Evolutionary conservation across 2,113 vertebrate genomes (phyloP).

Genomic region (Vulpes lagopus): DNA sequence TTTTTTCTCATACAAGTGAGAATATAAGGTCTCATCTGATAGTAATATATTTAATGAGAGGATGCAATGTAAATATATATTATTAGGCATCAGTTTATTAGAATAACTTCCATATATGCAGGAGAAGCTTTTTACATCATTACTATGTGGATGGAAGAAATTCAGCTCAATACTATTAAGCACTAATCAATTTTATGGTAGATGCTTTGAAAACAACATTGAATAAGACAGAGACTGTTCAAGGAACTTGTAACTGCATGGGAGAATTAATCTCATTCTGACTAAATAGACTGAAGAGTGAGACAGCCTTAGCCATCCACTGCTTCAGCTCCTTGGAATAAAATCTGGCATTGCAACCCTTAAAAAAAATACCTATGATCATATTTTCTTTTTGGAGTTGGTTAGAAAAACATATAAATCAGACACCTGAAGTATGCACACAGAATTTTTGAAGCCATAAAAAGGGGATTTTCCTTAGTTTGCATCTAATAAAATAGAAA

Average conservation of each 20-base stretch:
- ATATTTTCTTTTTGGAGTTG: slow-evolving; percentile 75
- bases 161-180: slow-evolving; percentile 11
- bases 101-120: not conserved
- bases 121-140: not conserved
- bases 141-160: not conserved
- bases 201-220: not conserved
- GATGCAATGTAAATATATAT: not conserved
- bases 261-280: not conserved
- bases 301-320: not conserved
- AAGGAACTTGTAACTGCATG: not conserved
- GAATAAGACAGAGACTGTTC: not conserved
- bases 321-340: slow-evolving; percentile 61
- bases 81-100: slow-evolving; percentile 13
- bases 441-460: slow-evolving; percentile 67
- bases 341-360: slow-evolving; percentile 51
- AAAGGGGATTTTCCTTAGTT: slow-evolving; percentile 68
- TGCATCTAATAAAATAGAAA: slow-evolving; percentile 78
- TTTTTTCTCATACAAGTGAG: not conserved
- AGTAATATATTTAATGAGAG: not conserved
- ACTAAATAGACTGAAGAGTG: slow-evolving; percentile 29
- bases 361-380: slow-evolving; percentile 61
- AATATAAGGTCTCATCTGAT: not conserved
- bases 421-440: slow-evolving; percentile 68
- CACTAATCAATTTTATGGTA: not conserved
- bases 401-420: slow-evolving; percentile 77